A percentile compares a stretch with the other conserved stretches of the same genome.
phyloP scores from a whole-genome alignment of 2,113 vertebrate genomes.

The Megalops atlanticus region DNA sequence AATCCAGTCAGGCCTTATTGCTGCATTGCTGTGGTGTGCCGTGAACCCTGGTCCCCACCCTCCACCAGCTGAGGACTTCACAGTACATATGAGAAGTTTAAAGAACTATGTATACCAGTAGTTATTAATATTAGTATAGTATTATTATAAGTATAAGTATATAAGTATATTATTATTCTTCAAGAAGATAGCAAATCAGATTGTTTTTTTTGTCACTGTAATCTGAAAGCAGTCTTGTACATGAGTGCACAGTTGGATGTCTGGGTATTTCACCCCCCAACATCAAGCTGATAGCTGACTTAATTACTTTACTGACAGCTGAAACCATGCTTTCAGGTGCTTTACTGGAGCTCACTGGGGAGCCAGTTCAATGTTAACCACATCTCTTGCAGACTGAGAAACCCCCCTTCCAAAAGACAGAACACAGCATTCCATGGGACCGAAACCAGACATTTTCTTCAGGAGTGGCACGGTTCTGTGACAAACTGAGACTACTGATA shows the following conservation, averaged over 20 bases:
- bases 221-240: not conserved
- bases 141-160: too few relatives aligned
- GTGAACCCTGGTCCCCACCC: too few relatives aligned
- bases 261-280: not conserved
- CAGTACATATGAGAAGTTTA: too few relatives aligned
- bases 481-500: not conserved
- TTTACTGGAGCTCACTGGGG: not conserved
- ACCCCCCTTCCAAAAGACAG: not conserved
- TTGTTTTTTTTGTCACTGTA: not conserved
- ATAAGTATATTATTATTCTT: not conserved
- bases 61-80: too few relatives aligned
- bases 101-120: too few relatives aligned
- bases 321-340: not conserved
- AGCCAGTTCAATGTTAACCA: slow-evolving; percentile 15
- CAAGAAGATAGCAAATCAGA: not conserved
- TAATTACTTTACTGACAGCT: not conserved
- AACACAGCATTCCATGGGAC: not conserved
- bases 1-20: not conserved
- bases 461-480: not conserved
- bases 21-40: not conserved
- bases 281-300: not conserved
- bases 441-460: not conserved
- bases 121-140: too few relatives aligned
- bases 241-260: not conserved
- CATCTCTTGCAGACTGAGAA: not conserved